Base-by-base conservation (phyloP, 2,888 invertebrate species). In the Campoplex capitator region DNA sequence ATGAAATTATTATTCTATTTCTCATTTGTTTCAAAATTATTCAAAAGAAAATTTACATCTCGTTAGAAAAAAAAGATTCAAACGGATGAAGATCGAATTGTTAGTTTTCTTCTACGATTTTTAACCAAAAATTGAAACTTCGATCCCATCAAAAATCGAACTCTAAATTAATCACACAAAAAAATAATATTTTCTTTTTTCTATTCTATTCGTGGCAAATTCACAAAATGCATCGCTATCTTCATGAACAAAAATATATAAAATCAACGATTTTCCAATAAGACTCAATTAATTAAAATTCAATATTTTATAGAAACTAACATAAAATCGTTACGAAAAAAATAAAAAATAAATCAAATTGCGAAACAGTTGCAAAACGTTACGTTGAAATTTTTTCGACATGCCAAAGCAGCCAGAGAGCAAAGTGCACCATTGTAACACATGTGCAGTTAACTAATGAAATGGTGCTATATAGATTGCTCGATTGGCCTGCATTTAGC, bases 401-500 rank as follows among this genome's bases (percentile, higher is more conserved):
- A 8, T 48, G 2, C 7, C 13, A 48, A n/a, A 48, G 23, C 54
- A 48, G 23, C 54, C 48, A 16, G 51, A 77, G 79, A 58, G 56
- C 42, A 71, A 45, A 68, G 68, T 70, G 70, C 58, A 62, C 16
- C 68, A 8, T 70, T 54, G 38, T 83, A 58, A 76, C 51, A 51
- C 48, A 68, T 35, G 35, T 42, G 56, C 65, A n/a, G 67, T 74
- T 82, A 62, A 82, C 48, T 32, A 35, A 62, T 23, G 45, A 85
- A 54, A 65, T 58, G 58, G 16, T 54, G 48, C 32, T 77, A 38
- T 18, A 62, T 73, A 71, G 71, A 78, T 79, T 68, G 75, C 75
- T 75, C 83, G 78, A 84, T 84, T 58, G 78, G 78, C 65, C 78
- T 78, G 83, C 78, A 78, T 78, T 84, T 78, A 78, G 45, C 71